A percentile compares a stretch with the other conserved stretches of the same genome.
phyloP scores from a whole-genome alignment of 2,888 invertebrate species.

The Athripsodes cinereus region DNA sequence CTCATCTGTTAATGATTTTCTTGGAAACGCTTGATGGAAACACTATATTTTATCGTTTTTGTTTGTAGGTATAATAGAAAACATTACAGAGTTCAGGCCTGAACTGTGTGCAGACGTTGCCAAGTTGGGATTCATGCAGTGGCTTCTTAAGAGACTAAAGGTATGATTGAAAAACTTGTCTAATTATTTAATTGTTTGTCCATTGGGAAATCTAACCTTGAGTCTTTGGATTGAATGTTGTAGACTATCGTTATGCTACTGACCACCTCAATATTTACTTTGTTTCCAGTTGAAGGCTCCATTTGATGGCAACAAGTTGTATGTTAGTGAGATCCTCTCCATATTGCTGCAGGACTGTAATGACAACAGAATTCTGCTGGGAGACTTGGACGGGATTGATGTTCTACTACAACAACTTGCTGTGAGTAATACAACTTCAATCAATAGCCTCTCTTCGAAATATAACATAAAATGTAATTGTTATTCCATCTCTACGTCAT shows the following conservation, averaged over 20 bases:
- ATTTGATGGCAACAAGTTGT: slow-evolving; percentile 92
- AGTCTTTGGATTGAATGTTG: no score
- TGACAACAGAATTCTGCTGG: slow-evolving; percentile 72
- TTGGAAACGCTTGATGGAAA: neutral
- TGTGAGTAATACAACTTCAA: slow-evolving; percentile 48
- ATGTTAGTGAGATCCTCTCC: slow-evolving; percentile 92
- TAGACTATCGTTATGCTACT: neutral
- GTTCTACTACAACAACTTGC: slow-evolving; percentile 91
- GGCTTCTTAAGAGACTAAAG: slow-evolving; percentile 87
- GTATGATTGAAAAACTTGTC: no score
- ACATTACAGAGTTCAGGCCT: slow-evolving; percentile 84
- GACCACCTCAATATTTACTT: neutral
- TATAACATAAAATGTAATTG: no score
- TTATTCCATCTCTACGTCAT: no score
- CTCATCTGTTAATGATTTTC: neutral
- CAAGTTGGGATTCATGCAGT: slow-evolving; percentile 84
- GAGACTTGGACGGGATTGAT: slow-evolving; percentile 95
- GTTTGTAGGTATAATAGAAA: slow-evolving; percentile 79
- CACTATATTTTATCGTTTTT: neutral
- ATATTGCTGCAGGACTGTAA: slow-evolving; percentile 89
- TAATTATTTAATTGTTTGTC: no score
- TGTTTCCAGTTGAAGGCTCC: slow-evolving; percentile 63
- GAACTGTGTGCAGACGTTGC: slow-evolving; percentile 80
- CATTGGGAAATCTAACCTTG: no score
- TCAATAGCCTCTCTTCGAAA: no score